Percentiles rank a stretch among this genome's conserved stretches.
Conservation (phyloP, 2,888 invertebrate genomes). For the Drosophila neutralis region DNA sequence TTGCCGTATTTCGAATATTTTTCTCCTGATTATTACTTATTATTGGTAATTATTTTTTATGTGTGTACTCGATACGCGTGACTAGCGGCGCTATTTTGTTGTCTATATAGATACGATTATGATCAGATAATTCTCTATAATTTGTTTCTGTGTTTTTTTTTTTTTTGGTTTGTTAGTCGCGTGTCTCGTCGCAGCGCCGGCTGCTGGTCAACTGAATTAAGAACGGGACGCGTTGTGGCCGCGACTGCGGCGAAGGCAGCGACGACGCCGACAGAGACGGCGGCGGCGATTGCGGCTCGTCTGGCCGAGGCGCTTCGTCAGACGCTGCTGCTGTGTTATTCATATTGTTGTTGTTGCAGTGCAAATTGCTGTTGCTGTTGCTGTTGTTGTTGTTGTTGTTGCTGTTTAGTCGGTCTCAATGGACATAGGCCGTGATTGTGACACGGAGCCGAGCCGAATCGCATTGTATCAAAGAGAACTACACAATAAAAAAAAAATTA, state of each 20-base stretch:
- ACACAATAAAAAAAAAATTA: not conserved
- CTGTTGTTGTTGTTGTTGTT: conserved; percentile 30
- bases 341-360: conserved; percentile 30
- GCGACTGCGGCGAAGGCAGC: conserved; percentile 43
- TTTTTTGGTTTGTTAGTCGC: conserved; percentile 55
- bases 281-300: conserved; percentile 40
- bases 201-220: conserved; percentile 83
- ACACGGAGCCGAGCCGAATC: conserved; percentile 43
- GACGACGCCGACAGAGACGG: conserved; percentile 10
- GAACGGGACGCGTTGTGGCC: conserved; percentile 69
- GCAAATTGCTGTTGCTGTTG: conserved; percentile 9
- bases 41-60: conserved; percentile 5
- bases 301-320: conserved; percentile 59
- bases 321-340: conserved; percentile 20
- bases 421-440: conserved; percentile 60
- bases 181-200: conserved; percentile 76
- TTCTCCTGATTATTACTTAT: not conserved
- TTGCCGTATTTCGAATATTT: conserved; percentile 8
- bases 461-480: conserved; percentile 13
- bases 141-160: conserved; percentile 22
- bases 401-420: conserved; percentile 60
- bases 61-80: conserved; percentile 11
- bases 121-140: conserved; percentile 31
- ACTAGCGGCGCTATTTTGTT: conserved; percentile 17
- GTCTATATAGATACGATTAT: conserved; percentile 20